A percentile compares a stretch with the other conserved stretches of the same genome.
phyloP scores from a whole-genome alignment of 2,888 invertebrate genomes.

The Eupithecia exiguata region DNA sequence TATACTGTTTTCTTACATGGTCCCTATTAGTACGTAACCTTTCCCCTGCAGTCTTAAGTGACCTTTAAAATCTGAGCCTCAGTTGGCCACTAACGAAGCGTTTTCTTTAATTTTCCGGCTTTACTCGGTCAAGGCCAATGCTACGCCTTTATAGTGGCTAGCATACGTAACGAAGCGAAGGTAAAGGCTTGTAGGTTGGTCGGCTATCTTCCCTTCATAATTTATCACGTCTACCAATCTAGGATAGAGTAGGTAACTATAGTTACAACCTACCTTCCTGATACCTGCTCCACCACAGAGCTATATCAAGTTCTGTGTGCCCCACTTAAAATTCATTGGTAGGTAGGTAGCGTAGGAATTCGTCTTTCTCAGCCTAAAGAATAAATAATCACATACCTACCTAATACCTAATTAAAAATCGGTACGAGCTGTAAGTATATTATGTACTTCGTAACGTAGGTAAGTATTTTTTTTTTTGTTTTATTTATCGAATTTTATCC shows the following conservation, averaged over 20 bases:
- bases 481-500: not conserved
- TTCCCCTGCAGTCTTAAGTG: not conserved
- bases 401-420: not conserved
- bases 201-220: slow-evolving; percentile 9
- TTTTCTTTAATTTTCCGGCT: slow-evolving; percentile 34
- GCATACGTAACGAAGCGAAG: slow-evolving; percentile 10
- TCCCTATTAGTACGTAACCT: not conserved
- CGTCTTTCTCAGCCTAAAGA: not conserved
- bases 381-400: not conserved
- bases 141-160: slow-evolving; percentile 15
- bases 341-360: not conserved
- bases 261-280: not conserved
- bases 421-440: not conserved
- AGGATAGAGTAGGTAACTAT: not conserved
- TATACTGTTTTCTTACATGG: not conserved
- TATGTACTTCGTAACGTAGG: not conserved
- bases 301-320: not conserved
- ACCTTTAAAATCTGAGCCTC: slow-evolving; percentile 5
- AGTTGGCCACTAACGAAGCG: slow-evolving; percentile 21
- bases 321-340: not conserved
- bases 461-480: no score
- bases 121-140: slow-evolving; percentile 24
- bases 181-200: not conserved
- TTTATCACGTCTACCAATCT: slow-evolving; percentile 7
- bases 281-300: not conserved